Conservation (phyloP, 2,797 vertebrate species). For the Ispidina lecontei region DNA sequence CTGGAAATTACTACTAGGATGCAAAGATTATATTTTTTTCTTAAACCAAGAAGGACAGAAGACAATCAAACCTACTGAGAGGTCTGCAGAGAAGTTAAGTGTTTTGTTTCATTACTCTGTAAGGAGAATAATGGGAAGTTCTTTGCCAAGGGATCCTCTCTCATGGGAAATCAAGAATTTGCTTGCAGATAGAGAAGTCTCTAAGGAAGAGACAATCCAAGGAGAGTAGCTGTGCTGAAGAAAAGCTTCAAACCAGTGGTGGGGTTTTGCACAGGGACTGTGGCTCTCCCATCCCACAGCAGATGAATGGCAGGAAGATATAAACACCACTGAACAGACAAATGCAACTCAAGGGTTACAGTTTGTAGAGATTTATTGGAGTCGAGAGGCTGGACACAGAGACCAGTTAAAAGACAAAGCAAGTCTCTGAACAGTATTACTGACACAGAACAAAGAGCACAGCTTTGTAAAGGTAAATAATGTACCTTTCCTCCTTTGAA, state of each 20-base stretch:
- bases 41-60: conserved; percentile 3
- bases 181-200: conserved; percentile 21
- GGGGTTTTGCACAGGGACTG: background rate
- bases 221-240: background rate
- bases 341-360: background rate
- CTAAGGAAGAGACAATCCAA: conserved; percentile 18
- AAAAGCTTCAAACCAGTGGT: background rate
- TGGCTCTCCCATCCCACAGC: background rate
- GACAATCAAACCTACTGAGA: background rate
- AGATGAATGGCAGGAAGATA: background rate
- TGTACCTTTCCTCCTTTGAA: background rate
- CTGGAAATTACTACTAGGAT: background rate
- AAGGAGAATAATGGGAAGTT: conserved; percentile 24
- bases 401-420: background rate
- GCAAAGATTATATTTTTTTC: background rate
- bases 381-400: background rate
- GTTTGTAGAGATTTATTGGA: background rate
- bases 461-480: background rate
- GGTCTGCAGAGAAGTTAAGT: conserved; percentile 1
- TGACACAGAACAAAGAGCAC: background rate
- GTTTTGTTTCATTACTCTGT: conserved; percentile 26
- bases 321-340: background rate
- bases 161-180: conserved; percentile 38
- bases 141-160: conserved; percentile 12
- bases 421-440: background rate